These are phyloP conservation scores for Eupithecia tripunctaria DNA, from an alignment of 2,888 invertebrate genomes.

Conservation along the genomic window DNA sequence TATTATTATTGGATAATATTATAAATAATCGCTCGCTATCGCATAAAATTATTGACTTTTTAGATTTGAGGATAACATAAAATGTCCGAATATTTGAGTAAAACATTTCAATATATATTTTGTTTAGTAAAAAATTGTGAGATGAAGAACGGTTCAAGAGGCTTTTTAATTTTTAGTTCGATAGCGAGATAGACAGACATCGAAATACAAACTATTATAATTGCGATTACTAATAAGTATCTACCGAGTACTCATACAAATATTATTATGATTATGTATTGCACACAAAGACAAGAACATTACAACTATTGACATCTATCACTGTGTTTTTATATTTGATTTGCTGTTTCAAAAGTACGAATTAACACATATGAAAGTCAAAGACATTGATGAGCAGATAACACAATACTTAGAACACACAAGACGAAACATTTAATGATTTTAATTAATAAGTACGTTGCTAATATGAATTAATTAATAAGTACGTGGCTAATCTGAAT, in stretches of 20 bases:
- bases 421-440: neutral
- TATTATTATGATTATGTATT: neutral
- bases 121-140: neutral
- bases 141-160: neutral
- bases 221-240: neutral
- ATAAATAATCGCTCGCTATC: neutral
- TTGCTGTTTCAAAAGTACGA: neutral
- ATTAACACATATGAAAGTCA: neutral
- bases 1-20: neutral
- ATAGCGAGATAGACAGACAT: conserved; percentile 22
- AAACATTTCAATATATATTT: neutral
- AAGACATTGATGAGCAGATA: neutral
- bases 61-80: neutral
- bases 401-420: neutral
- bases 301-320: conserved; percentile 16
- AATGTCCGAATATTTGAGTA: neutral
- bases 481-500: neutral
- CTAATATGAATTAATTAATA: neutral
- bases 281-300: conserved; percentile 11
- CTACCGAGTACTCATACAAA: neutral
- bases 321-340: neutral
- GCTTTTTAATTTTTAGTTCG: neutral
- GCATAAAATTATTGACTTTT: neutral
- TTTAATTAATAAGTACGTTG: neutral
- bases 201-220: neutral